Evolutionary conservation across 2,113 vertebrate genomes (phyloP).

Genomic region (Ptilorrhoa leucosticta): DNA sequence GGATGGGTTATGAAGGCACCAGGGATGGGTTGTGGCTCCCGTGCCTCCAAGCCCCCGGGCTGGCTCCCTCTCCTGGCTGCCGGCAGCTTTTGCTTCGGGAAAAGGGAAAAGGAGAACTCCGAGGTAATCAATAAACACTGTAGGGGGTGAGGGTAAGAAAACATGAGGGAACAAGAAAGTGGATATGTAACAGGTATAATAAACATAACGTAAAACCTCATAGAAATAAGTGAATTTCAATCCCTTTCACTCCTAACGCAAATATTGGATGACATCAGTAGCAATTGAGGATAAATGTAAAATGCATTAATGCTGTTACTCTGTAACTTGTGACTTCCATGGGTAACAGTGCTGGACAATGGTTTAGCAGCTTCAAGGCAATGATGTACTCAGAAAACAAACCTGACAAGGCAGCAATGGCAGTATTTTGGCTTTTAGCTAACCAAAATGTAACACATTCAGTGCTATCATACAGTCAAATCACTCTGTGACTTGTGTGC

Average conservation of each 20-base stretch:
- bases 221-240: neutral
- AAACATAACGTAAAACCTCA: neutral
- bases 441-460: neutral
- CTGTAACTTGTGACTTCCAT: neutral
- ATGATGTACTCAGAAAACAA: neutral
- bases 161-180: neutral
- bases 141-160: neutral
- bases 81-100: neutral
- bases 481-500: neutral
- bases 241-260: neutral
- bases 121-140: neutral
- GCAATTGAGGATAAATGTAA: neutral
- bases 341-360: neutral
- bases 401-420: neutral
- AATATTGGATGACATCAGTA: neutral
- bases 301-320: neutral
- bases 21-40: neutral
- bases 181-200: neutral
- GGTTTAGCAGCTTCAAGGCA: neutral
- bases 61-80: conserved; percentile 46
- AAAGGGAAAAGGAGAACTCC: neutral
- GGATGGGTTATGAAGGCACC: too few species aligned
- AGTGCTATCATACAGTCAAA: neutral
- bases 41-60: neutral
- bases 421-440: neutral